Evolutionary conservation across 2,797 vertebrate genomes (phyloP), one percentile per base, ranked within the genome.

Genomic region (Poeciliopsis paucimaculata): DNA sequence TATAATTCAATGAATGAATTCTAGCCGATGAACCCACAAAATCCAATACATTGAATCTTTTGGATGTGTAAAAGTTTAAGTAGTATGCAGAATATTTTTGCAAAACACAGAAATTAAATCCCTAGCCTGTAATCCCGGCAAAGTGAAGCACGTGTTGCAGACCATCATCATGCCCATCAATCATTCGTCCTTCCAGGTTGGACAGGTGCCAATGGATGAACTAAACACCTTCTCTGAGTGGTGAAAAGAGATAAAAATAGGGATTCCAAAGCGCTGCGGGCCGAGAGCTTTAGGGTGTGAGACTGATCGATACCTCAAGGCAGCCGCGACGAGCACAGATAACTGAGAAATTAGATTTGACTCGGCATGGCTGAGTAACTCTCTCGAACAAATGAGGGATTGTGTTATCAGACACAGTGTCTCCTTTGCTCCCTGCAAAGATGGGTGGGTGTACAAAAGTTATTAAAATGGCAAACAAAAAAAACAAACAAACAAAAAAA

Each of bases 301-400:
- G 79, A 43, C 66, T n/a, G 85, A 94, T 94, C 89, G 73, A 92
- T 91, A 71, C 79, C 81, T 80, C 39, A 49, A 81, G 72, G 89
- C 75, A 62, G 75, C 76, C 77, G 84, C 78, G 64, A 41, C 43
- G 81, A 87, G 81, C 78, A 15, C 62, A 81, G 62, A 88, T 77
- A 82, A 83, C 77, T 71, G 72, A 82, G 78, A 83, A 89, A 93
- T 92, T 79, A 83, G 84, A 93, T 92, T 91, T 78, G 89, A 89
- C 82, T 91, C 82, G 76, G 78, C 80, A 88, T 57, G 78, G 84
- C 82, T 79, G 49, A 34, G 77, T 77, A 83, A 57, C 64, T 70
- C 46, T 55, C 64, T 7, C 31, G 72, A 71, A 89, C 74, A 88
- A 80, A 80, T 73, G 70, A 81, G 41, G 57, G 84, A 74, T 84